Evolutionary conservation across 2,113 vertebrate species (phyloP), one percentile per base, ranked within the genome.

Genomic region (Trachemys scripta): DNA sequence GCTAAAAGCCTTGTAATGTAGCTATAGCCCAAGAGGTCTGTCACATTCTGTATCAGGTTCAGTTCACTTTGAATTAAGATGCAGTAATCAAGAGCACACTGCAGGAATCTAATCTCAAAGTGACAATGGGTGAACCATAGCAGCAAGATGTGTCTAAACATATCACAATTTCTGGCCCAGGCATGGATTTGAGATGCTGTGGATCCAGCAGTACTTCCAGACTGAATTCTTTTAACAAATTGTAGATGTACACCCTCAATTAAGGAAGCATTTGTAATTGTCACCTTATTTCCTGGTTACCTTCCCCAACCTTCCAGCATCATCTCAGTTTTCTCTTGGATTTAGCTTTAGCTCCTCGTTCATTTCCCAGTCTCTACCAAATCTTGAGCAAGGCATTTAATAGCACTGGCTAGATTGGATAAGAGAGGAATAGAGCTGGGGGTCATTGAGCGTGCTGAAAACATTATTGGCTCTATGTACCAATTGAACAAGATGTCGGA

Each of bases 61-160:
- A 24, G 17, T 38, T 42, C n/a, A 38, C 8, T 42, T 42, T 19
- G 69, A 42, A n/a, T 75, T 75, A 38, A 19, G 69, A 54, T 85
- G 69, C 80, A 59, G 31, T 35, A 83, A 19, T 76, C 5, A 13
- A 38, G 1, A 24, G 81, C 86, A 79, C 10, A 80, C 20, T 31
- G 10, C 50, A 85, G 76, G 69, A 94, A 92, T 17, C 94, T 94
- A 76, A 94, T 95, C 91, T 83, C 62, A 45, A 75, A 50, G 29
- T 92, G 85, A 85, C 83, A 65, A 92, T 69, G n/a, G 89, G 56
- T 62, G 45, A 81, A 51, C 88, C 65, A 16, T 91, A 79, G 38
- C 79, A 89, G 31, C 86, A 54, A 85, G 78, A 50, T 31, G 42
- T 69, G 51, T 56, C 90, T 12, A 45, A 88, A 91, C 96, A 29